Percentiles rank a stretch among this genome's conserved stretches.
phyloP scores from a whole-genome alignment of 2,113 vertebrate genomes.

The Cariama cristata region DNA sequence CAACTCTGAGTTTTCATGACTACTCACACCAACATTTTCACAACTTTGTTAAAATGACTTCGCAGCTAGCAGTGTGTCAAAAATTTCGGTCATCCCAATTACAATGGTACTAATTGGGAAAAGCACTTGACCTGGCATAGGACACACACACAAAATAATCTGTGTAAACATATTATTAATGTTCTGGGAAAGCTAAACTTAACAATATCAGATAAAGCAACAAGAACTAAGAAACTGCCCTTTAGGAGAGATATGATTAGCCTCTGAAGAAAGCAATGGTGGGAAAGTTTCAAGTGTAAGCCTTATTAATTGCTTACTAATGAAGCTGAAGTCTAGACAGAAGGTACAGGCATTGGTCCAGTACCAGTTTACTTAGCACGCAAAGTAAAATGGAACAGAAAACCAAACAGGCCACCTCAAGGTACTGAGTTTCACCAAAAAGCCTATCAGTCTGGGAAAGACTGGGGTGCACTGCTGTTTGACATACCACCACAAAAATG shows the following conservation, averaged over 20 bases:
- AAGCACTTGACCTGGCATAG: not conserved
- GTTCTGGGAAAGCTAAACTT: not conserved
- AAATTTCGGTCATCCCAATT: not conserved
- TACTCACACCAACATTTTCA: not conserved
- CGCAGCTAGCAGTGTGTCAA: not conserved
- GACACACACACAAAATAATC: not conserved
- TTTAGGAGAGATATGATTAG: slow-evolving; percentile 19
- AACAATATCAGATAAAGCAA: slow-evolving; percentile 4
- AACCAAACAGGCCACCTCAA: not conserved
- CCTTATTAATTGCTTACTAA: slow-evolving; percentile 15
- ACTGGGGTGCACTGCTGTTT: not conserved
- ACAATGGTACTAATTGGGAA: not conserved
- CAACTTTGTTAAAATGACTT: slow-evolving; percentile 5
- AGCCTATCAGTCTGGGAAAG: not conserved
- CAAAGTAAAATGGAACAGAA: not conserved
- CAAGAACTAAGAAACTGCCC: not conserved
- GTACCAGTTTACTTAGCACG: not conserved
- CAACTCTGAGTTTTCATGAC: not conserved
- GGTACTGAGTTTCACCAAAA: not conserved
- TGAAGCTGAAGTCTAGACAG: slow-evolving; percentile 43
- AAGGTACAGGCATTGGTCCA: not conserved
- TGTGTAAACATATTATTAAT: not conserved
- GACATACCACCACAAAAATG: not conserved
- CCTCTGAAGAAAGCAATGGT: not conserved
- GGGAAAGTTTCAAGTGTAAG: not conserved